These are phyloP conservation scores for Eristalis pertinax DNA, from an alignment of 2,888 invertebrate genomes.

Conservation along the genomic window DNA sequence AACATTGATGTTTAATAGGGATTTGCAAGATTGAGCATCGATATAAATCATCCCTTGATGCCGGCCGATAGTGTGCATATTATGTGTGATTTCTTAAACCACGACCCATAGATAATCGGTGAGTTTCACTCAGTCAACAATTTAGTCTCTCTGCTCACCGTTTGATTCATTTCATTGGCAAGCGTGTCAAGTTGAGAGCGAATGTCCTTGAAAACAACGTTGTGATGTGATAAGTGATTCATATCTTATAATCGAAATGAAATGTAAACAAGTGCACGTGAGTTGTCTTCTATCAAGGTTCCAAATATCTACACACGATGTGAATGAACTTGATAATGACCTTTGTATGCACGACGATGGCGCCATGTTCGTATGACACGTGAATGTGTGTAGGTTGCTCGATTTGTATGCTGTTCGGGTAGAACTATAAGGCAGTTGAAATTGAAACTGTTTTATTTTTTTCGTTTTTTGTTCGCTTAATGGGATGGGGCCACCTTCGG, in stretches of 20 bases:
- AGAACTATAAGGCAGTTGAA: neutral
- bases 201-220: neutral
- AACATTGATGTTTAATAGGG: neutral
- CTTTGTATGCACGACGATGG: neutral
- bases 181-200: neutral
- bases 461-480: neutral
- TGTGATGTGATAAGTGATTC: neutral
- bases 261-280: neutral
- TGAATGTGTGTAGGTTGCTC: neutral
- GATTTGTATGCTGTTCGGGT: neutral
- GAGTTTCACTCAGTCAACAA: neutral
- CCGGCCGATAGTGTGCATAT: no score
- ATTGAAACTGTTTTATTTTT: neutral
- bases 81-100: neutral
- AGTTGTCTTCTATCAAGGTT: neutral
- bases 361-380: neutral
- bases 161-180: neutral
- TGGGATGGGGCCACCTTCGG: neutral
- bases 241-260: neutral
- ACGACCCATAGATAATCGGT: no score
- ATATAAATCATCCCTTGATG: neutral
- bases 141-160: neutral
- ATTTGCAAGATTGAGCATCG: neutral
- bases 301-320: neutral
- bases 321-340: conserved; percentile 9